phyloP scores from a whole-genome alignment of 2,888 invertebrate genomes.

The Timema podura region DNA sequence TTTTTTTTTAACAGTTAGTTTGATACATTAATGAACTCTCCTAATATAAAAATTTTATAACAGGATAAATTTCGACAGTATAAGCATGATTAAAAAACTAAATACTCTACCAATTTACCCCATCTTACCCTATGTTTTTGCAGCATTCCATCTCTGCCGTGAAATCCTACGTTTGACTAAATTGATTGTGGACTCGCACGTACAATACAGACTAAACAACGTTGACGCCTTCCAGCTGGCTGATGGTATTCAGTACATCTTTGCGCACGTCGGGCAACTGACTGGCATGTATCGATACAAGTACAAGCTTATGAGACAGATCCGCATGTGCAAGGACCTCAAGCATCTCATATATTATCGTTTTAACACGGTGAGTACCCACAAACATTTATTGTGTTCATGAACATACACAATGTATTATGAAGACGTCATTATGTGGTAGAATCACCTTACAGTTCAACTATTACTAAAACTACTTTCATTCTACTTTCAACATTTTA shows the following conservation, averaged over 20 bases:
- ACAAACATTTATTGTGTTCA: no score
- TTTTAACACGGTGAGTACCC: conserved; percentile 90
- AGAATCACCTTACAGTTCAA: no score
- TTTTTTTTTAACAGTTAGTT: no score
- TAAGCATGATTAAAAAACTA: no score
- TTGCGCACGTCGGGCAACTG: conserved; percentile 98
- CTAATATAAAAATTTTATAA: no score
- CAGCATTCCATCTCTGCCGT: conserved; percentile 97
- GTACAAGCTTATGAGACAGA: conserved; percentile 97
- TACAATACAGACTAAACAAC: conserved; percentile 98
- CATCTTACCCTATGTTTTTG: conserved; percentile 36
- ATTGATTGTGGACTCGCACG: conserved; percentile 97
- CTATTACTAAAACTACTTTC: no score
- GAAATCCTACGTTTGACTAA: conserved; percentile 98
- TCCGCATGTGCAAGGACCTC: conserved; percentile 99
- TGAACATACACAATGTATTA: no score
- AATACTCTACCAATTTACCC: no score
- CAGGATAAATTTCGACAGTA: no score
- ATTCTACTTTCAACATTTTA: no score
- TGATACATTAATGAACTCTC: no score
- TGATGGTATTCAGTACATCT: conserved; percentile 98
- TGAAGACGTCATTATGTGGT: no score
- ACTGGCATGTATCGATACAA: conserved; percentile 99
- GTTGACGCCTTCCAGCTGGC: conserved; percentile 98
- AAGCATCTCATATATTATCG: conserved; percentile 99